Base-by-base conservation (phyloP, 1,140 invertebrate species). In the Centruroides sculpturatus region DNA sequence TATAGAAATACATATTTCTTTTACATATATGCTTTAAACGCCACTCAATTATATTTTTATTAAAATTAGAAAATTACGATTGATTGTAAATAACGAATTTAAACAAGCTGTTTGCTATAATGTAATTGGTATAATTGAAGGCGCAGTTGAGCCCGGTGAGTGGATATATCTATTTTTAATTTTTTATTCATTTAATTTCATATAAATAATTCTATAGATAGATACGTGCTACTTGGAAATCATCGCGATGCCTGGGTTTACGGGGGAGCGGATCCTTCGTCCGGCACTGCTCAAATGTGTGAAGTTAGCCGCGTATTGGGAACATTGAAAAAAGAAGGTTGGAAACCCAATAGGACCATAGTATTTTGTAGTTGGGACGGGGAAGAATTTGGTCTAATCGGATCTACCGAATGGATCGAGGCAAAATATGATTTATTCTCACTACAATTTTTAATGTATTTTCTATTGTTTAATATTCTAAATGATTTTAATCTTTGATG, bases 211-310 rank as follows among this genome's bases (percentile, higher is more conserved):
- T 41, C 3, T 41, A 41, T 41, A 64, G 78, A 81, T 64, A 64
- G 77, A 5, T 82, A 80, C 67, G 72, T 82, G n/a, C 71, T 82
- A 36, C 66, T 83, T 7, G 81, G 81, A 5, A 80, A 80, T 63
- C 81, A 82, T 64, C 71, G 79, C 59, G 81, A 82, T 71, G 74
- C 80, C 35, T 81, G 79, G 79, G 75, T 74, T 12, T 78, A 75
- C 65, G 79, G 79, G 9, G 73, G 78, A 23, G 66, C 79, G 41
- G 80, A 82, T 68, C 79, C 79, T 12, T 67, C 74, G 11, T 66
- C 67, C 56, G 78, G 78, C 3, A 78, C 78, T 9, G 79, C 79
- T 5, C 70, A 71, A 5, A 60, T 81, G 52, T 69, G 79, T 11
- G 81, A 82, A 70, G 63, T 81, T 5, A 73, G 73, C 4, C 65